Percentiles rank a stretch among this genome's conserved stretches.
phyloP scores from a whole-genome alignment of 2,888 invertebrate genomes.

The Caenorhabditis uteleia region DNA sequence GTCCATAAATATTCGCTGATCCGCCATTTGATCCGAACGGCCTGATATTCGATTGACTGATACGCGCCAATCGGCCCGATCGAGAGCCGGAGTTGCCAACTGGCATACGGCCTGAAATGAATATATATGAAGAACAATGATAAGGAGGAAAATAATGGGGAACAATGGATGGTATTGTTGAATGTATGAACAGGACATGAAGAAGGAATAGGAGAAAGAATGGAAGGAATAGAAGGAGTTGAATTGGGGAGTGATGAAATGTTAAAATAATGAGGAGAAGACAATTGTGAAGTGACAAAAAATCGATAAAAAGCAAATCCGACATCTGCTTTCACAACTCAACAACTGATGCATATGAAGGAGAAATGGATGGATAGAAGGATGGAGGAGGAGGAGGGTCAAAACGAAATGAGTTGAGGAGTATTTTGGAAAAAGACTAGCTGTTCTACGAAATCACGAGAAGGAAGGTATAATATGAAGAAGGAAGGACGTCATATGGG shows the following conservation, averaged over 20 bases:
- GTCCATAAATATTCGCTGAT: conserved; percentile 28
- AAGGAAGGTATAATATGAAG: too few species aligned
- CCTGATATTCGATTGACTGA: conserved; percentile 49
- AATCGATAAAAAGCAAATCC: too few species aligned
- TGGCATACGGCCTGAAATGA: conserved; percentile 37
- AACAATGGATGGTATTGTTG: too few species aligned
- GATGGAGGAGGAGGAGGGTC: conserved; percentile 3
- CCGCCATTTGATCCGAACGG: conserved; percentile 46
- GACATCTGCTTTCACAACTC: too few species aligned
- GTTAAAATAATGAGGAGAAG: too few species aligned
- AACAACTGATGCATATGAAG: background rate
- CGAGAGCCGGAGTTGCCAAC: conserved; percentile 42
- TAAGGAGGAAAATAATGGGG: too few species aligned
- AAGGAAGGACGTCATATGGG: too few species aligned
- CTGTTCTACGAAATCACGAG: too few species aligned
- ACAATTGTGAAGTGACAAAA: too few species aligned
- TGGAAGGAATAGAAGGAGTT: too few species aligned
- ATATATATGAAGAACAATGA: background rate
- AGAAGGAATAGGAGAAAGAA: too few species aligned
- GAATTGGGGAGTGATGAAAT: too few species aligned
- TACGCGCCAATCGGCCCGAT: conserved; percentile 50
- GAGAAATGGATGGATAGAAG: background rate
- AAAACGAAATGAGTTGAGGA: background rate
- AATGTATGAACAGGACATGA: conserved; percentile 1
- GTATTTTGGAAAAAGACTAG: background rate